Percentiles rank a stretch among this genome's conserved stretches.
phyloP scores from a whole-genome alignment of 2,113 vertebrate species.

The Raphicerus campestris region DNA sequence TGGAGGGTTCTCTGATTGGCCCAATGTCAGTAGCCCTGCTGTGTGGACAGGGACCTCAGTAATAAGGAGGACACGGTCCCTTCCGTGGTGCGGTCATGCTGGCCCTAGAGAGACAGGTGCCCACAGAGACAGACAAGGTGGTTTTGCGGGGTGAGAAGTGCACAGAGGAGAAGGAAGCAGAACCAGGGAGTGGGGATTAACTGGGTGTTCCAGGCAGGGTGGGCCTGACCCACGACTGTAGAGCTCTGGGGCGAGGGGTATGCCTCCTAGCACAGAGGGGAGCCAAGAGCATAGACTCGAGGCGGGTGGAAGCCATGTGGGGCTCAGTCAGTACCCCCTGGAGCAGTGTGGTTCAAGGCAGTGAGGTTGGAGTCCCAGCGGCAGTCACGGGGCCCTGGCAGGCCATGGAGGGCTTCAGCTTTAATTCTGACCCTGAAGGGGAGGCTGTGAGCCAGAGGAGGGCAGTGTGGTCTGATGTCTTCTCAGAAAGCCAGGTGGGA shows the following conservation, averaged over 20 bases:
- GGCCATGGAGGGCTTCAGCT: background rate
- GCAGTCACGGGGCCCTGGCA: fast-evolving
- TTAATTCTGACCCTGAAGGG: background rate
- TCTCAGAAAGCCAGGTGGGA: background rate
- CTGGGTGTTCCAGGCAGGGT: too few relatives aligned
- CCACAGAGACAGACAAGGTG: background rate
- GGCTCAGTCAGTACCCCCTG: background rate
- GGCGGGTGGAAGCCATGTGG: background rate
- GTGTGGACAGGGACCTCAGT: fast-evolving
- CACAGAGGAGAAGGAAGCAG: background rate
- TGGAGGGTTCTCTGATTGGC: fast-evolving
- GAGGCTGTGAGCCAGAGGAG: background rate
- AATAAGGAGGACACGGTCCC: too few relatives aligned
- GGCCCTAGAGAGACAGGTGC: background rate
- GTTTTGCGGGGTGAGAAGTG: background rate
- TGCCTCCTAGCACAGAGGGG: background rate
- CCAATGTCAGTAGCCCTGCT: fast-evolving
- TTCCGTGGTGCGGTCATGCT: background rate
- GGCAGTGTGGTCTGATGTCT: background rate
- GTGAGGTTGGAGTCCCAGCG: background rate
- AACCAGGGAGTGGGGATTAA: fast-evolving
- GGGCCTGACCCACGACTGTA: fast-evolving
- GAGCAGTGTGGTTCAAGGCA: fast-evolving
- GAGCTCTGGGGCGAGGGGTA: background rate
- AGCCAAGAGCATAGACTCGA: background rate